Percentiles rank a stretch among this genome's conserved stretches.
Conservation (phyloP, 2,797 vertebrate genomes). For the Glyptemys insculpta region DNA sequence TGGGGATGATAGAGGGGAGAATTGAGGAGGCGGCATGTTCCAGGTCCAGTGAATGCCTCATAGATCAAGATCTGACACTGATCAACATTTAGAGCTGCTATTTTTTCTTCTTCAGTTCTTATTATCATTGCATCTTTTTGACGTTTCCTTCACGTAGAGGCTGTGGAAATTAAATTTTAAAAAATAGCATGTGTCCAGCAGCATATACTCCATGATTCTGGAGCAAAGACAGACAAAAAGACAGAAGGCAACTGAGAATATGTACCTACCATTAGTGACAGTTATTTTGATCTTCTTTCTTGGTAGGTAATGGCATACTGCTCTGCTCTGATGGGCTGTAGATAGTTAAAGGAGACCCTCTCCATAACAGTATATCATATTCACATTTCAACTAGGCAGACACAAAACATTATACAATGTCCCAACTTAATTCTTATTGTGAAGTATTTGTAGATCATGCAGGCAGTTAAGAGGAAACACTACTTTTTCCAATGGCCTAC, state of each 20-base stretch:
- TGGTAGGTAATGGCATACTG: background rate
- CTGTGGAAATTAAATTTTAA: background rate
- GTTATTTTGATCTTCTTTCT: background rate
- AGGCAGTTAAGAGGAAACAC: background rate
- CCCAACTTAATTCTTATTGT: background rate
- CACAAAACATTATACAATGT: background rate
- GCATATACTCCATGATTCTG: background rate
- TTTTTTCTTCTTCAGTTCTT: background rate
- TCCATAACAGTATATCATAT: conserved; percentile 6
- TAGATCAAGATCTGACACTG: background rate
- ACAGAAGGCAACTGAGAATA: background rate
- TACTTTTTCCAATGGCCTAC: background rate
- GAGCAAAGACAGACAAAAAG: background rate
- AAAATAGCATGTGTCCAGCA: background rate
- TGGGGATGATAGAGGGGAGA: background rate
- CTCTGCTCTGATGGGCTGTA: background rate
- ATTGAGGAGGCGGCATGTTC: background rate
- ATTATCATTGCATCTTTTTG: background rate
- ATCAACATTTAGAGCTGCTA: background rate
- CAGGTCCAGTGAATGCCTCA: background rate
- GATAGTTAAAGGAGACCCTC: background rate
- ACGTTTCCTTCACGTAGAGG: fast-evolving
- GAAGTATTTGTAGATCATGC: background rate
- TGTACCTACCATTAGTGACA: background rate
- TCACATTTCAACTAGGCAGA: background rate